Conservation (phyloP, 2,888 invertebrate species). For the Drosophila stalkeri region DNA sequence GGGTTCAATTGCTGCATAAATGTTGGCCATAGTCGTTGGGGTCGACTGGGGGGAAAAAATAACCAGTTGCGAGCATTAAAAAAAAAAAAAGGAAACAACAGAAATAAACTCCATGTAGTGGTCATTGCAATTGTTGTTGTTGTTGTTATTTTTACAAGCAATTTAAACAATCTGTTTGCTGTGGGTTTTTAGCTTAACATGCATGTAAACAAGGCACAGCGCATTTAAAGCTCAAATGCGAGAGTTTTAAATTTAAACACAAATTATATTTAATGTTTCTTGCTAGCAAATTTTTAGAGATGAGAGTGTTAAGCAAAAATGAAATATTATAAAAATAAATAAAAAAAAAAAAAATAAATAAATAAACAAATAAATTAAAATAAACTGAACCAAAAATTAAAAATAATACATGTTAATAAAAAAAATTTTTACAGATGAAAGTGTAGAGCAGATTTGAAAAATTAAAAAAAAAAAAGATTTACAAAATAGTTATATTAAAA, state of each 20-base stretch:
- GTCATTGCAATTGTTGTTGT: conserved; percentile 55
- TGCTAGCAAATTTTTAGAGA: neutral
- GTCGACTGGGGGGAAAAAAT: conserved; percentile 53
- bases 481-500: too few species aligned
- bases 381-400: too few species aligned
- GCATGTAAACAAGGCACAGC: conserved; percentile 54
- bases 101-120: conserved; percentile 29
- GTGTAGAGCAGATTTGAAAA: too few species aligned
- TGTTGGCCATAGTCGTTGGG: conserved; percentile 41
- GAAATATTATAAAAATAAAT: too few species aligned
- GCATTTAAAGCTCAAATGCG: conserved; percentile 39
- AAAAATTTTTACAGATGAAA: too few species aligned
- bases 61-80: conserved; percentile 57
- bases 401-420: too few species aligned
- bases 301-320: neutral
- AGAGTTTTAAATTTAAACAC: conserved; percentile 7
- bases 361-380: too few species aligned
- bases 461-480: too few species aligned
- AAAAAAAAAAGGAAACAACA: neutral
- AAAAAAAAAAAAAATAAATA: too few species aligned
- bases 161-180: conserved; percentile 73
- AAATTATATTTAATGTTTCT: neutral
- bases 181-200: conserved; percentile 57
- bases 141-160: conserved; percentile 69
- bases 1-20: conserved; percentile 76